Conservation (phyloP, 2,797 vertebrate genomes). For the Podarcis lilfordi region DNA sequence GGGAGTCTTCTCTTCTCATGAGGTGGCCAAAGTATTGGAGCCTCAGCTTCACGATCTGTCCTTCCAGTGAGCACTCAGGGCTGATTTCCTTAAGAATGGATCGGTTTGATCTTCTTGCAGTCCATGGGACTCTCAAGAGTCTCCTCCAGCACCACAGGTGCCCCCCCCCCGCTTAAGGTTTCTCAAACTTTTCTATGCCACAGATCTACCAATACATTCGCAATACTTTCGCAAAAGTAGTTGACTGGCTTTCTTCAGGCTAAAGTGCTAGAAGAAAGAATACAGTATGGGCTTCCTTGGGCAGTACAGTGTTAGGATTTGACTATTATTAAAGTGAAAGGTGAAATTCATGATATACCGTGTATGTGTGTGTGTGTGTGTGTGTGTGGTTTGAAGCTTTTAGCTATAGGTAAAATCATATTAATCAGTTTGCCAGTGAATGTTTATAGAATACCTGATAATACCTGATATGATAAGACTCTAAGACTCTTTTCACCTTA, state of each 20-base stretch:
- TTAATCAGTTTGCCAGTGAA: not conserved
- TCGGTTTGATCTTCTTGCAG: too few species aligned
- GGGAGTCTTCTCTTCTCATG: too few species aligned
- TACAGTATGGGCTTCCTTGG: not conserved
- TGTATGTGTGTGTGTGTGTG: too few species aligned
- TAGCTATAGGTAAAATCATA: not conserved
- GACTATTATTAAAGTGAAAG: not conserved
- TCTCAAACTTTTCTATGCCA: not conserved
- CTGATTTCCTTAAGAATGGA: too few species aligned
- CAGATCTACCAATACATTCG: not conserved
- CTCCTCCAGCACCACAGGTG: too few species aligned
- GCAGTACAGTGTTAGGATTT: not conserved
- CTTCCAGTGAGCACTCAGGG: too few species aligned
- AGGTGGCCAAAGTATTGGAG: too few species aligned
- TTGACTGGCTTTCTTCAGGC: not conserved
- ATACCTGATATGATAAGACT: not conserved
- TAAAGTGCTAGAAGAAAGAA: not conserved
- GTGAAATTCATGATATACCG: not conserved
- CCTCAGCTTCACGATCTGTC: too few species aligned
- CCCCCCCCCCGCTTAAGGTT: too few species aligned
- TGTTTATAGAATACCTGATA: not conserved
- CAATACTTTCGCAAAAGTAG: not conserved
- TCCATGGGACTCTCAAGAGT: too few species aligned
- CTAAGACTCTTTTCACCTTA: not conserved
- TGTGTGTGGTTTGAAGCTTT: too few species aligned